Evolutionary conservation across 2,888 invertebrate species (phyloP), one percentile per base, ranked within the genome.

Genomic region (Andrena praecox): DNA sequence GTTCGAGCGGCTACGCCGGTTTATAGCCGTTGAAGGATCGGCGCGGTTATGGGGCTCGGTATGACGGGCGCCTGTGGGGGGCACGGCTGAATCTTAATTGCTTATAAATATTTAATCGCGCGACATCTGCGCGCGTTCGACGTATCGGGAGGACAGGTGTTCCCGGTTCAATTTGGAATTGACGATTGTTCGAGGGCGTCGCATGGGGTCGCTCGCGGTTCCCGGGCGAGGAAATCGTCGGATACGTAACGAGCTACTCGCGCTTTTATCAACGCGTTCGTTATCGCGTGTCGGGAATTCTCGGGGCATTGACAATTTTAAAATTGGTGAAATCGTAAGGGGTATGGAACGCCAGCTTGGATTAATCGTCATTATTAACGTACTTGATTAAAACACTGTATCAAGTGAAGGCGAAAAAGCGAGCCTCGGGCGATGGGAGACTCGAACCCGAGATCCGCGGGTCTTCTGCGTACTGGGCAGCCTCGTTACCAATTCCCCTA

Each of bases 61-160:
- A 20, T 71, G 56, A 56, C 80, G 67, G 54, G 48, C 12, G 54
- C 20, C 50, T 7, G 3, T 33, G 42, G 52, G 16, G 7, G 12
- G 27, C 20, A 8, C 24, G 60, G 31, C 16, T 33, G 62, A 79
- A 64, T 56, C 71, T 71, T 71, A 48, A 79, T 67, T 50, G 54
- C 71, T 67, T 64, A 62, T 80, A 79, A 79, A 80, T 80, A 80
- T 66, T 79, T 62, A 52, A 80, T 60, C 20, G 42, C 10, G 3
- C 42, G 66, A 48, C 42, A 52, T 50, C 24, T 27, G 33, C 4
- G 10, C 0, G 4, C 35, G 33, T 29, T 33, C 29, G 10, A 42
- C 0, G 24, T n/a, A n/a, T 16, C 54, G 10, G 7, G 69, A 24
- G 20, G 16, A 50, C 50, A 48, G 71, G 52, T 42, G 67, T 16